Base-by-base conservation (phyloP, 2,113 vertebrate species). In the Oceanodroma tethys region DNA sequence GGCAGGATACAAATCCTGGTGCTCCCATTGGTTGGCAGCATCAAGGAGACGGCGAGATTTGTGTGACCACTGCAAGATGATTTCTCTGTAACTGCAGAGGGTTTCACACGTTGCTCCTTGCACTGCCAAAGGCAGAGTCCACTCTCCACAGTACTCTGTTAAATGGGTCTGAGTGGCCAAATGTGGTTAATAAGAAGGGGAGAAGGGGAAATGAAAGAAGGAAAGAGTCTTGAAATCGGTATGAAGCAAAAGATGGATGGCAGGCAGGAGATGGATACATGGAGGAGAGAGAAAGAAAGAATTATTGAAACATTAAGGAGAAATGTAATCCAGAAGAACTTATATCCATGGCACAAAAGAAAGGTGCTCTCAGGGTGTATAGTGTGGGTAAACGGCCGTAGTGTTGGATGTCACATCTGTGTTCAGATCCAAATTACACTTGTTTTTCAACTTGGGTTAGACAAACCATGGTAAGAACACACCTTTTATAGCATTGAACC, bases 21-120 rank as follows among this genome's bases (percentile, higher is more conserved):
- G 76, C 80, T 95, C 9, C 89, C 72, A 72, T 89, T 97, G 94
- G 80, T 20, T 94, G 92, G 90, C 81, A 86, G 88, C 52, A 43
- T 8, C 68, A 16, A 88, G 85, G 68, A 80, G 65, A 36, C 11
- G 9, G 65, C 0, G 5, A 83, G 96, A 83, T 90, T 27, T 90
- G 88, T 78, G 92, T 86, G 90, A 52, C 62, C 85, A 42, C 79
- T 5, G 3, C 13, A 70, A 25, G 90, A 55, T 20, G 88, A 52
- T 52, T 83, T 8, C 71, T 58, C 11, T 71, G 32, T 7, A 9
- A 0, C 55, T 74, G 89, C 73, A 62, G 63, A 82, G 40, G 7
- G 32, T 62, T 83, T 66, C 89, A 79, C 76, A 47, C 29, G 0
- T 56, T 18, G 12, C 62, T 76, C 66, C 74, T 76, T 27, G 47